Evolutionary conservation across 2,113 vertebrate species (phyloP).

Genomic region (Ciconia boyciana): DNA sequence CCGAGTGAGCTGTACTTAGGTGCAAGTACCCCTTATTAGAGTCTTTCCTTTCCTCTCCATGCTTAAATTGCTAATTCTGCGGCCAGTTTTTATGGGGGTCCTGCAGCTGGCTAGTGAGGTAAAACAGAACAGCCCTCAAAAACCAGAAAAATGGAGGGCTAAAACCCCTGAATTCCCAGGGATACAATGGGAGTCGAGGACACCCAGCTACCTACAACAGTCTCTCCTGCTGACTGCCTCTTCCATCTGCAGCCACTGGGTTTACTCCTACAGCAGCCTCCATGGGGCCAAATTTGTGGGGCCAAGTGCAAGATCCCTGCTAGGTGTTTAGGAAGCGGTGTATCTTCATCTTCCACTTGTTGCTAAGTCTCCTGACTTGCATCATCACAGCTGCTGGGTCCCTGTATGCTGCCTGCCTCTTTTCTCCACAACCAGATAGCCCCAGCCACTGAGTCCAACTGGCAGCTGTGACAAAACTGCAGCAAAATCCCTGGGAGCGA

Average conservation of each 20-base stretch:
- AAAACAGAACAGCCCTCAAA: background rate
- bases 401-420: background rate
- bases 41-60: background rate
- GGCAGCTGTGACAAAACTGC: background rate
- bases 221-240: background rate
- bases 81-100: background rate
- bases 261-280: background rate
- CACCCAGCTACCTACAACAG: background rate
- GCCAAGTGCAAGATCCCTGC: background rate
- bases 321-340: background rate
- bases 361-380: background rate
- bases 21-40: background rate
- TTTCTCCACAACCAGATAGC: background rate
- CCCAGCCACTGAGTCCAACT: background rate
- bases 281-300: background rate
- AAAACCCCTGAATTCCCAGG: background rate
- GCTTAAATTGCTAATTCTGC: background rate
- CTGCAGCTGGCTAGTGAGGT: background rate
- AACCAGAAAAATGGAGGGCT: background rate
- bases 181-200: accelerated
- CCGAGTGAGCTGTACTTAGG: background rate
- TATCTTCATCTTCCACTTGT: background rate
- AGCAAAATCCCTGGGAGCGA: background rate
- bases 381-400: background rate
- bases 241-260: background rate